Conservation (phyloP, 92 coral and sea anemone genomes). For the Montipora capitata region DNA sequence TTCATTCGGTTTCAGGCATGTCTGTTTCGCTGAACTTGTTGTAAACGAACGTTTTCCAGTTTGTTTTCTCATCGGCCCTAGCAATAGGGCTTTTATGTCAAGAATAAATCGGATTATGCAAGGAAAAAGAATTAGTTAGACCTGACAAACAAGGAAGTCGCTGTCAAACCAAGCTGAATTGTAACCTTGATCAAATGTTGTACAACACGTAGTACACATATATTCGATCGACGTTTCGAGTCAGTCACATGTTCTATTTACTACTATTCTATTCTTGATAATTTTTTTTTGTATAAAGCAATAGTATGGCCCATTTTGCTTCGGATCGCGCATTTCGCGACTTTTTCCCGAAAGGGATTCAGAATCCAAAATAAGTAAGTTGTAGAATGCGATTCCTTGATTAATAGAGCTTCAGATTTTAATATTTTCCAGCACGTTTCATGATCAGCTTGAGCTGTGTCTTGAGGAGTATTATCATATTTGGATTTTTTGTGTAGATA, state of each 20-base stretch:
- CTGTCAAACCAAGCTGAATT: no score
- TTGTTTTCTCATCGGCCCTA: background rate
- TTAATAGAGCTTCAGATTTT: background rate
- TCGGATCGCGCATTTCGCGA: background rate
- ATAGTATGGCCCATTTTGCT: background rate
- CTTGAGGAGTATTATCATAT: background rate
- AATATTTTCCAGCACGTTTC: background rate
- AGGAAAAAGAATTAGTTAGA: background rate
- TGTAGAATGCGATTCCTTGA: background rate
- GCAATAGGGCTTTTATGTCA: background rate
- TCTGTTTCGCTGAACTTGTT: conserved; percentile 28
- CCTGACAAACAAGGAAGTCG: background rate
- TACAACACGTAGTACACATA: no score
- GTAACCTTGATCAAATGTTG: no score
- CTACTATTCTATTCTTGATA: background rate
- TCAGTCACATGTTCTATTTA: background rate
- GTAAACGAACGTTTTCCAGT: background rate
- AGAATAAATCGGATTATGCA: background rate
- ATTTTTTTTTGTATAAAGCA: no score
- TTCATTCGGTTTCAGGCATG: background rate
- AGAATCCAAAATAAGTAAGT: background rate
- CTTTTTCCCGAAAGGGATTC: background rate
- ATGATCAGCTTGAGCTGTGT: background rate
- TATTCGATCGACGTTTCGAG: conserved; percentile 2
- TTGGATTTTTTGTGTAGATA: background rate